Evolutionary conservation across 1,140 invertebrate genomes (phyloP).

Genomic region (Chrysoperla carnea): DNA sequence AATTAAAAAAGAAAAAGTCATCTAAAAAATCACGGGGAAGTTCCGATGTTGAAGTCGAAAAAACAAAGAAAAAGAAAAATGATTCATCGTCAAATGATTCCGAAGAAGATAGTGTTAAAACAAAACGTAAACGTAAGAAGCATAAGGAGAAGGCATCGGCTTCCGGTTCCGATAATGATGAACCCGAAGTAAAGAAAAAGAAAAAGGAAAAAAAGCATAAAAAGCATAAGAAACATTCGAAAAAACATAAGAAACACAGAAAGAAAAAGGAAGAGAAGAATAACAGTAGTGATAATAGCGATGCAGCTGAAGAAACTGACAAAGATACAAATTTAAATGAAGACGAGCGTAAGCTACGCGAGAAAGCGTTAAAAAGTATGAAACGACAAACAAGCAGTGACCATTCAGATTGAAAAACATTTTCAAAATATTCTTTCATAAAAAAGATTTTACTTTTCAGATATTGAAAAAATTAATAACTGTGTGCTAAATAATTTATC

Average conservation of each 20-base stretch:
- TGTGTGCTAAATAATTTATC: no score
- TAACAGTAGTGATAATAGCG: slow-evolving; percentile 18
- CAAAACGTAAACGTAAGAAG: slow-evolving; percentile 18
- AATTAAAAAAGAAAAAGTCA: slow-evolving; percentile 2
- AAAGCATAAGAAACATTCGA: slow-evolving; percentile 46
- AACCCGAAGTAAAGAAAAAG: slow-evolving; percentile 46
- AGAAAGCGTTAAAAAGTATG: slow-evolving; percentile 63
- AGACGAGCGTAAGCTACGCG: slow-evolving; percentile 74
- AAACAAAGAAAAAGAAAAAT: slow-evolving; percentile 46
- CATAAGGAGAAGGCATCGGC: slow-evolving; percentile 10
- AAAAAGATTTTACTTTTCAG: no score
- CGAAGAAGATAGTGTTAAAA: slow-evolving; percentile 24
- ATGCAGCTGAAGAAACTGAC: slow-evolving; percentile 38
- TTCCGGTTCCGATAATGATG: slow-evolving; percentile 32
- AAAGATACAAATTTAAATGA: slow-evolving; percentile 45
- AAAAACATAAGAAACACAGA: slow-evolving; percentile 48
- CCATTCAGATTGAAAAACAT: slow-evolving; percentile 17
- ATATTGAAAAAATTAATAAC: no score
- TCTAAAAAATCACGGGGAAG: slow-evolving; percentile 3
- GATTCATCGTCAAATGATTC: slow-evolving; percentile 43
- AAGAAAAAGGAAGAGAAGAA: slow-evolving; percentile 35
- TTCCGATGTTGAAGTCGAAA: slow-evolving; percentile 15
- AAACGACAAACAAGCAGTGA: slow-evolving; percentile 29
- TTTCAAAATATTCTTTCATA: background rate
- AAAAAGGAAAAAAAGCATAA: slow-evolving; percentile 53